Percentiles rank a stretch among this genome's conserved stretches.
Conservation (phyloP, 2,888 invertebrate species). For the Thereva unica region DNA sequence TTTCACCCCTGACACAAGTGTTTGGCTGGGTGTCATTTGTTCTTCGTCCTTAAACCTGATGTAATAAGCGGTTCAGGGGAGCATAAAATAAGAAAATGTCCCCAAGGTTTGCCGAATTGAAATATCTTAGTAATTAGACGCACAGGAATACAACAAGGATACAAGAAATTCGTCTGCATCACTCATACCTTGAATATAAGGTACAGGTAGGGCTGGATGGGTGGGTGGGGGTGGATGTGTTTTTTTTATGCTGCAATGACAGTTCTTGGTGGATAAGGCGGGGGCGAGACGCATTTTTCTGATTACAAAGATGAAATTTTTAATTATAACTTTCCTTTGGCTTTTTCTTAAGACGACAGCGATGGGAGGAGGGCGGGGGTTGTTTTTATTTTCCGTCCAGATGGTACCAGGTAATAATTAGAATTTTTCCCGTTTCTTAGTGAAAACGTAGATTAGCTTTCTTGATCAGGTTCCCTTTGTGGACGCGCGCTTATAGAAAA, state of each 20-base stretch:
- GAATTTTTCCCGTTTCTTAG: no score
- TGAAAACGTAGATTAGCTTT: no score
- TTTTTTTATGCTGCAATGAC: background rate
- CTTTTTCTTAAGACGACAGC: background rate
- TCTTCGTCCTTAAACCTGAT: conserved; percentile 29
- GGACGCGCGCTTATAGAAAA: no score
- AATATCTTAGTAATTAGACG: conserved; percentile 34
- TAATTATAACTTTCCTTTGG: conserved; percentile 19
- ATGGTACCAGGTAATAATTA: background rate
- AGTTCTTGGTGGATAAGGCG: background rate
- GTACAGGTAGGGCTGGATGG: no score
- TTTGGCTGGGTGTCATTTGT: conserved; percentile 17
- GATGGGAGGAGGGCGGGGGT: no score
- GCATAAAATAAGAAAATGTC: conserved; percentile 32
- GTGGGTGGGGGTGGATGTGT: background rate
- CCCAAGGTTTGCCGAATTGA: conserved; percentile 30
- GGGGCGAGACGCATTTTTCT: conserved; percentile 5
- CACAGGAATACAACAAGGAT: conserved; percentile 10
- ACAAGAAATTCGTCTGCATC: no score
- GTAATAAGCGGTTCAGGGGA: conserved; percentile 33
- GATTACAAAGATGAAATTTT: conserved; percentile 20
- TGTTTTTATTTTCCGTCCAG: background rate
- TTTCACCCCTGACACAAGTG: conserved; percentile 10
- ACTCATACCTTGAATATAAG: no score
- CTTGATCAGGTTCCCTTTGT: no score